Conservation (phyloP, 2,113 vertebrate species). For the Gasterosteus nipponicus region DNA sequence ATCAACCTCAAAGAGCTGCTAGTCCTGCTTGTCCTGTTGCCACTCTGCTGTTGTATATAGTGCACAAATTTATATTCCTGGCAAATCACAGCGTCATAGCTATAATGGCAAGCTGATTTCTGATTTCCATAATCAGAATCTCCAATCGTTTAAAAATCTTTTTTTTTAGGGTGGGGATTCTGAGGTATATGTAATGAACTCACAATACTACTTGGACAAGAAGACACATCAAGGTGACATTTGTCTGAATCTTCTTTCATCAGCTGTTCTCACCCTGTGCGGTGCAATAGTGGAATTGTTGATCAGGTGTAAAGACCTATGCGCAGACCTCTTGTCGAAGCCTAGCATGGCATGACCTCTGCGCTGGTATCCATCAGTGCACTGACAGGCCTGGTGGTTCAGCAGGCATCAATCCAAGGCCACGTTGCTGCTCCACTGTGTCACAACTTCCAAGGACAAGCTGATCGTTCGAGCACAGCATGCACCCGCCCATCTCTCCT, state of each 20-base stretch:
- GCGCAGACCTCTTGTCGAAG: constrained; percentile 37
- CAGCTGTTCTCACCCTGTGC: constrained; percentile 49
- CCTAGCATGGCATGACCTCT: constrained; percentile 63
- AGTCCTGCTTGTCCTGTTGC: not conserved
- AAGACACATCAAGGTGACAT: constrained; percentile 19
- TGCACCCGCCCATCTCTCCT: constrained; percentile 17
- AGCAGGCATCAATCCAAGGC: constrained; percentile 75
- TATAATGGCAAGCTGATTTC: not conserved
- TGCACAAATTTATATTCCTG: not conserved
- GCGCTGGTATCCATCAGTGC: constrained; percentile 71
- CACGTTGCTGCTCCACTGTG: constrained; percentile 63
- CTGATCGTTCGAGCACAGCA: constrained; percentile 40
- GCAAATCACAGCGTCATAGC: not conserved
- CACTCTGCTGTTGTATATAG: not conserved
- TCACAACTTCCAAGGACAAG: constrained; percentile 69
- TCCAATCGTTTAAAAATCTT: not conserved
- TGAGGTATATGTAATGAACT: not conserved
- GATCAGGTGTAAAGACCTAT: constrained; percentile 67
- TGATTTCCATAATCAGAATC: not conserved
- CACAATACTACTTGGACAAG: not conserved
- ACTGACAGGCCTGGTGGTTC: constrained; percentile 66
- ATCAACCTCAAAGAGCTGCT: not conserved
- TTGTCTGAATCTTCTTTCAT: constrained; percentile 37
- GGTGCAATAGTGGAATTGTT: constrained; percentile 34
- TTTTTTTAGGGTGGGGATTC: not conserved